Percentiles rank a stretch among this genome's conserved stretches.
phyloP scores from a whole-genome alignment of 2,888 invertebrate species.

The Cinara cedri region DNA sequence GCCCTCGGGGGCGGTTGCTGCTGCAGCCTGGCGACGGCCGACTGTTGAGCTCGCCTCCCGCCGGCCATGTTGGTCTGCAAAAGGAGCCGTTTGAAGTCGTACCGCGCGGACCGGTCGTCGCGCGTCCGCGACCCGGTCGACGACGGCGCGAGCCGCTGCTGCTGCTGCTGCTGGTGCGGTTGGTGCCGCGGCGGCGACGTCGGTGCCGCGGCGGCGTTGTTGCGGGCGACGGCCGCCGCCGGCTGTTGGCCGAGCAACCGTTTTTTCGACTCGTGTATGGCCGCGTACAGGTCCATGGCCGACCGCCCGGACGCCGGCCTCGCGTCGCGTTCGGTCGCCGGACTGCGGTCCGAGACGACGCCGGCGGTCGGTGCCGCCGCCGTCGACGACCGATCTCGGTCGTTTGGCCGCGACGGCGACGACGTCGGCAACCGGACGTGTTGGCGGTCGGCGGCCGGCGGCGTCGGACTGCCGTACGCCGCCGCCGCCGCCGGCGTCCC shows the following conservation, averaged over 20 bases:
- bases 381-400: not conserved
- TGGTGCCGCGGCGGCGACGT: not conserved
- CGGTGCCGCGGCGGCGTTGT: not conserved
- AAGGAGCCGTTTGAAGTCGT: slow-evolving; percentile 50
- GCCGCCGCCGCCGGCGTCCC: not conserved
- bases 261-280: slow-evolving; percentile 78
- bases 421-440: not conserved
- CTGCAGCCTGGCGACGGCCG: slow-evolving; percentile 35
- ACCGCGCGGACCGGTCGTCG: slow-evolving; percentile 33
- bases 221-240: slow-evolving; percentile 58
- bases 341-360: not conserved
- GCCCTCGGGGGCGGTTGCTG: not conserved
- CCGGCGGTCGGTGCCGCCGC: not conserved
- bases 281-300: slow-evolving; percentile 78
- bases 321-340: too few relatives aligned
- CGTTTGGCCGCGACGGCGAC: not conserved
- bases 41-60: slow-evolving; percentile 32
- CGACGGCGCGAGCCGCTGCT: not conserved
- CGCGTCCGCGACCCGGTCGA: slow-evolving; percentile 20
- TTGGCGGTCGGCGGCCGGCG: slow-evolving; percentile 67
- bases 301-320: slow-evolving; percentile 67
- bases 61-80: slow-evolving; percentile 54
- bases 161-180: not conserved
- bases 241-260: slow-evolving; percentile 57
- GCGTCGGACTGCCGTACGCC: slow-evolving; percentile 73